phyloP scores from a whole-genome alignment of 2,797 vertebrate species.

The Chelon auratus region DNA sequence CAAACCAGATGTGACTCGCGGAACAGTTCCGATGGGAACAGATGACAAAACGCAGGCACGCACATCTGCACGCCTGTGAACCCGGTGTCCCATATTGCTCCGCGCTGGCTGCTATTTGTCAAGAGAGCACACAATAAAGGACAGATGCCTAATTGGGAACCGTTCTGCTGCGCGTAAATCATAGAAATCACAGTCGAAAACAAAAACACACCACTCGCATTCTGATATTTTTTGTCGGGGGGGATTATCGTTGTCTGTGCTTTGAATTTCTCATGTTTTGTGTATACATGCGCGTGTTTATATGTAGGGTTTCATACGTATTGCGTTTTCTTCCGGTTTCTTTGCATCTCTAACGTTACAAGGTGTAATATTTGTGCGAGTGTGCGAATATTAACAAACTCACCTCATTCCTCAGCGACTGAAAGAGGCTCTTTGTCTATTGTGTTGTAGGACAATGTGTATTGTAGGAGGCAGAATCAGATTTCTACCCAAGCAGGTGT shows the following conservation, averaged over 20 bases:
- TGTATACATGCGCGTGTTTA: neutral
- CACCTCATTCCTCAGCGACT: constrained; percentile 57
- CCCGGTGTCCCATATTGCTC: constrained; percentile 37
- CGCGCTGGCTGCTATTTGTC: constrained; percentile 41
- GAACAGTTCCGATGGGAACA: constrained; percentile 25
- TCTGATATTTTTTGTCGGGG: neutral
- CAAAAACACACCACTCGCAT: constrained; percentile 38
- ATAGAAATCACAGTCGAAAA: constrained; percentile 42
- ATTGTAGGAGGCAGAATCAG: constrained; percentile 70
- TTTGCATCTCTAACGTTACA: constrained; percentile 17
- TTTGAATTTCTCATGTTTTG: constrained; percentile 14
- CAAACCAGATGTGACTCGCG: constrained; percentile 46
- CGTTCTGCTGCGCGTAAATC: constrained; percentile 49
- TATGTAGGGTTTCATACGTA: neutral
- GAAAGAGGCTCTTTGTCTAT: constrained; percentile 78
- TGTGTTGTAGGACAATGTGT: constrained; percentile 71
- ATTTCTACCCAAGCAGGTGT: constrained; percentile 65
- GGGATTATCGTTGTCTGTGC: constrained; percentile 11
- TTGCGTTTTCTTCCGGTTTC: constrained; percentile 18
- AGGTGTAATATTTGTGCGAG: constrained; percentile 53
- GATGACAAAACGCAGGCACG: constrained; percentile 15
- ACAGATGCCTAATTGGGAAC: constrained; percentile 50
- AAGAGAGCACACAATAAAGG: constrained; percentile 40
- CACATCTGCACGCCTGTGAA: constrained; percentile 6
- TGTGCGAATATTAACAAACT: constrained; percentile 54